phyloP scores from a whole-genome alignment of 2,113 vertebrate species.

The Myxocyprinus asiaticus region DNA sequence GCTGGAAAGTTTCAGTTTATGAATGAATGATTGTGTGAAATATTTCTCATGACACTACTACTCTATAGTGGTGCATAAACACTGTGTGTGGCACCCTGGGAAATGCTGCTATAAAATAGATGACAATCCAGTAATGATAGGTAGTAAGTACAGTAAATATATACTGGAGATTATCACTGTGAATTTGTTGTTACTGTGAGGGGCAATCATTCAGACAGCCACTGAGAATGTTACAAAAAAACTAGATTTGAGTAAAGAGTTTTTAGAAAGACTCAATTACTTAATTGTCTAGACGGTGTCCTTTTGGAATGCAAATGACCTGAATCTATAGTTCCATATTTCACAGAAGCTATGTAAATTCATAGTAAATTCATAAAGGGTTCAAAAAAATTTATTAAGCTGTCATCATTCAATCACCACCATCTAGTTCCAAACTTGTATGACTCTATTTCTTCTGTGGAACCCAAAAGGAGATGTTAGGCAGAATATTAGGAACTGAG shows the following conservation, averaged over 20 bases:
- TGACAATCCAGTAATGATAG: conserved; percentile 37
- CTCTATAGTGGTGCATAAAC: neutral
- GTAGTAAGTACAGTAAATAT: conserved; percentile 17
- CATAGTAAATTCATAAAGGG: neutral
- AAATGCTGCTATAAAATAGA: conserved; percentile 2
- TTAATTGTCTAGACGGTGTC: no score
- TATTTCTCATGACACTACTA: neutral
- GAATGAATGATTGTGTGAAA: neutral
- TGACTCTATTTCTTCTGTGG: no score
- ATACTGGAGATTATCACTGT: neutral
- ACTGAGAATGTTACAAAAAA: conserved; percentile 11
- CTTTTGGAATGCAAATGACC: no score
- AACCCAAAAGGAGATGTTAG: no score
- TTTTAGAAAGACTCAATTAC: no score
- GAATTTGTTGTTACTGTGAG: conserved; percentile 3
- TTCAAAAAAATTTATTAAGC: no score
- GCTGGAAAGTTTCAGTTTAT: no score
- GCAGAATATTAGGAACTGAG: no score
- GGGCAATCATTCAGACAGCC: neutral
- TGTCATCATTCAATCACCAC: no score
- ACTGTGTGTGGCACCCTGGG: conserved; percentile 28
- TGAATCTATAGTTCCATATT: no score
- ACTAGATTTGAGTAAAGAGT: neutral
- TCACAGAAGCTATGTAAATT: neutral
- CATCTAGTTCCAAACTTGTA: no score